A percentile compares a stretch with the other conserved stretches of the same genome.
phyloP scores from a whole-genome alignment of 2,888 invertebrate species.

The Theristus sp. region DNA sequence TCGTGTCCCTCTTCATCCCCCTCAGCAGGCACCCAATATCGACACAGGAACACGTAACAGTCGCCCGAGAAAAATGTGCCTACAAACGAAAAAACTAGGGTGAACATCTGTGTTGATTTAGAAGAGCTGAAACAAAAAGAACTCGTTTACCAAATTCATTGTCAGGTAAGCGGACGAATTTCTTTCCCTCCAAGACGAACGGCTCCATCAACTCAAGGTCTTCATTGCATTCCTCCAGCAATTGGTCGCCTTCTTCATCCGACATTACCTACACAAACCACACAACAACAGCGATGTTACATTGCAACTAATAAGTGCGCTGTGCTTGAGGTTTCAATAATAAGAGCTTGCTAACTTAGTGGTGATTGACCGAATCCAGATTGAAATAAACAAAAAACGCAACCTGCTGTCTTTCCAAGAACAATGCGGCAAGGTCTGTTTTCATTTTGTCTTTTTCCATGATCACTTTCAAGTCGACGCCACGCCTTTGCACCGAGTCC shows the following conservation, averaged over 20 bases:
- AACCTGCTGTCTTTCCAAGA: conserved; percentile 75
- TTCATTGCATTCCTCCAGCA: conserved; percentile 69
- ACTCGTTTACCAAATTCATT: conserved; percentile 70
- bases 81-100: background rate
- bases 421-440: conserved; percentile 80
- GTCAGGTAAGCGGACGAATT: conserved; percentile 88
- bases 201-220: conserved; percentile 94
- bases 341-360: too few species aligned
- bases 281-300: too few species aligned
- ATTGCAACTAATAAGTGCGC: too few species aligned
- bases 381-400: too few species aligned
- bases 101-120: too few species aligned
- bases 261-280: background rate
- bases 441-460: conserved; percentile 41
- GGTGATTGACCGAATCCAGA: too few species aligned
- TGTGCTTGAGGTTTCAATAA: too few species aligned
- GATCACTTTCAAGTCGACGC: conserved; percentile 61
- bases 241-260: conserved; percentile 17
- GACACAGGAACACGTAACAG: conserved; percentile 91
- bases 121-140: too few species aligned
- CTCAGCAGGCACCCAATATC: conserved; percentile 64
- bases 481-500: conserved; percentile 83
- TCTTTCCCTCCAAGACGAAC: conserved; percentile 84
- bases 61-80: conserved; percentile 67
- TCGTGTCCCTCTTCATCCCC: background rate